Evolutionary conservation across 2,888 invertebrate genomes (phyloP).

Genomic region (Epirrhoe alternata): DNA sequence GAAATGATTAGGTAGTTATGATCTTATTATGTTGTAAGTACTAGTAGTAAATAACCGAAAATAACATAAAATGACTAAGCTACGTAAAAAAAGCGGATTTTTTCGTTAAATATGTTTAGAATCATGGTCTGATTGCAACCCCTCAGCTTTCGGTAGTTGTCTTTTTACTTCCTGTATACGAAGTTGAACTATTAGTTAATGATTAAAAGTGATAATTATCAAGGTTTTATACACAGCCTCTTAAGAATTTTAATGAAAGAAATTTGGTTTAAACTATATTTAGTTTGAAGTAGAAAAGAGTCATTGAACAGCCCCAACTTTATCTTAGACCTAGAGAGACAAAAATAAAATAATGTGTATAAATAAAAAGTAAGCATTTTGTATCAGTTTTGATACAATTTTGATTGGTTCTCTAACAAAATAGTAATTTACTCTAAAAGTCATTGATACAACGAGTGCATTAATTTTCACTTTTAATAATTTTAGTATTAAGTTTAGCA

Average conservation of each 20-base stretch:
- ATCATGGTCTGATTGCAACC: too few relatives aligned
- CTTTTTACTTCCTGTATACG: too few relatives aligned
- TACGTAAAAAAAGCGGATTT: too few relatives aligned
- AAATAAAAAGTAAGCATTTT: constrained; percentile 1
- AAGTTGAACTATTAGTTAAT: constrained; percentile 6
- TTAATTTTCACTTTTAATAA: constrained; percentile 20
- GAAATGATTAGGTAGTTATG: too few relatives aligned
- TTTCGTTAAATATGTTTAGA: too few relatives aligned
- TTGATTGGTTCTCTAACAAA: neutral
- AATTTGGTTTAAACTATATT: neutral
- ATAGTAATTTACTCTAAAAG: constrained; percentile 3
- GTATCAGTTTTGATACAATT: constrained; percentile 6
- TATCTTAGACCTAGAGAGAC: neutral
- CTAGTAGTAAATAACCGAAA: too few relatives aligned
- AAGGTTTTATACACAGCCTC: neutral
- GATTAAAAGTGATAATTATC: constrained; percentile 1
- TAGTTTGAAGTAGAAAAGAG: neutral
- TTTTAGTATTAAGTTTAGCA: constrained; percentile 46
- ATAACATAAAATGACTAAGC: too few relatives aligned
- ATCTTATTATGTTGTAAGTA: too few relatives aligned
- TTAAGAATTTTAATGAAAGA: too few relatives aligned
- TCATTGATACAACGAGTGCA: constrained; percentile 35
- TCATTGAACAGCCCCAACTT: neutral
- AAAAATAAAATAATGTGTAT: neutral
- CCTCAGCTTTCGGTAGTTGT: too few relatives aligned